These are phyloP conservation scores for Mus musculus DNA, from an alignment of 2,113 vertebrate genomes.

Conservation along the genomic window DNA sequence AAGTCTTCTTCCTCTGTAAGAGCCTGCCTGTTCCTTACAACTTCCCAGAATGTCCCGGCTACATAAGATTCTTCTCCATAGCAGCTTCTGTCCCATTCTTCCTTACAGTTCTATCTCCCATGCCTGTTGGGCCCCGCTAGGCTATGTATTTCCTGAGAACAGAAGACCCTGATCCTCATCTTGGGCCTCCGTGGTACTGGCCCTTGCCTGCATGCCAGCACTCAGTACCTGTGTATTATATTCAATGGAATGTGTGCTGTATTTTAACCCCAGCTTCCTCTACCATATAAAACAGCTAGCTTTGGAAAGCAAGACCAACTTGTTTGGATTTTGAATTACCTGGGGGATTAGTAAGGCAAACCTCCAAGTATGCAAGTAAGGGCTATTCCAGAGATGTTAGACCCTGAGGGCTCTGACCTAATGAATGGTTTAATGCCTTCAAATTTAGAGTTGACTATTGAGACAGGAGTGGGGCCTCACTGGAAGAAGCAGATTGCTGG, in stretches of 20 bases:
- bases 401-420: background rate
- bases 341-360: background rate
- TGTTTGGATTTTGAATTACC: background rate
- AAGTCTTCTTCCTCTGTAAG: background rate
- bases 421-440: background rate
- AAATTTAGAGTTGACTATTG: background rate
- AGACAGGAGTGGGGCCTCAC: background rate
- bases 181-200: background rate
- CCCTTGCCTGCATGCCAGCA: fast-evolving
- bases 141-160: background rate
- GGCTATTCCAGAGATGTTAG: background rate
- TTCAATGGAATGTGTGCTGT: background rate
- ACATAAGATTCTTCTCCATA: background rate
- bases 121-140: background rate
- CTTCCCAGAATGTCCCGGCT: background rate
- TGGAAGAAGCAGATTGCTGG: background rate
- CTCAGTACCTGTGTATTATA: fast-evolving
- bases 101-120: background rate
- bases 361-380: background rate
- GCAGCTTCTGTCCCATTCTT: background rate
- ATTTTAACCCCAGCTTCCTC: background rate
- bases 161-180: background rate
- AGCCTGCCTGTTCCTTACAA: background rate
- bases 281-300: background rate
- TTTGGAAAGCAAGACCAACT: background rate